These are phyloP conservation scores for Galemys pyrenaicus DNA, from an alignment of 2,113 vertebrate species.

Conservation along the genomic window DNA sequence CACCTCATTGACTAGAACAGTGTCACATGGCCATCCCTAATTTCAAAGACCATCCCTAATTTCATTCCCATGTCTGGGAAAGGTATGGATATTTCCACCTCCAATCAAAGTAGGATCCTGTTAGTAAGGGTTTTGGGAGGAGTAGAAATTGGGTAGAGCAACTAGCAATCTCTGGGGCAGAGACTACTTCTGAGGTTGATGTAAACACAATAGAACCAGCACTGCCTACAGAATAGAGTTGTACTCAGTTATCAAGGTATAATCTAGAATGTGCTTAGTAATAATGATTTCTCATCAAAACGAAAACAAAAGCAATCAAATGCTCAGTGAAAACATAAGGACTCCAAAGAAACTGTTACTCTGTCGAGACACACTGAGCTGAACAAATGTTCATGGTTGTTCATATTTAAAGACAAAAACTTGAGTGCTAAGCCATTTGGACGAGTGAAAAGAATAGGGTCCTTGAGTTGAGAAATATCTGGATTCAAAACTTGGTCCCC, in stretches of 20 bases:
- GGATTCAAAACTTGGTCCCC: not conserved
- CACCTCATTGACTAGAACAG: not conserved
- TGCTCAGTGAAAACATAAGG: not conserved
- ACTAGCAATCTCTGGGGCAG: not conserved
- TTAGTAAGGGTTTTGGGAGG: not conserved
- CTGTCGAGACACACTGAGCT: not conserved
- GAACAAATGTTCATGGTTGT: not conserved
- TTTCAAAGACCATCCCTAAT: no score
- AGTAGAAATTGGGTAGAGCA: not conserved
- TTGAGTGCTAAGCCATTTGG: not conserved
- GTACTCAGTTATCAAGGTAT: not conserved
- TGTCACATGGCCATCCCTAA: not conserved
- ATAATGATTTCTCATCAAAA: not conserved
- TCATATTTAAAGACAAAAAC: not conserved
- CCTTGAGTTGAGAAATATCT: not conserved
- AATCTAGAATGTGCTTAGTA: not conserved
- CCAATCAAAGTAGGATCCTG: not conserved
- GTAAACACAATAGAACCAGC: not conserved
- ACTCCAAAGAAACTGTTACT: not conserved
- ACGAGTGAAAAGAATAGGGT: not conserved
- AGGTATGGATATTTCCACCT: not conserved
- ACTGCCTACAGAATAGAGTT: not conserved
- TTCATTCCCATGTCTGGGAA: no score
- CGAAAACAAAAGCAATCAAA: slow-evolving; percentile 9
- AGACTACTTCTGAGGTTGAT: not conserved